phyloP scores from a whole-genome alignment of 2,888 invertebrate genomes.

The Schizotus pectinicornis region DNA sequence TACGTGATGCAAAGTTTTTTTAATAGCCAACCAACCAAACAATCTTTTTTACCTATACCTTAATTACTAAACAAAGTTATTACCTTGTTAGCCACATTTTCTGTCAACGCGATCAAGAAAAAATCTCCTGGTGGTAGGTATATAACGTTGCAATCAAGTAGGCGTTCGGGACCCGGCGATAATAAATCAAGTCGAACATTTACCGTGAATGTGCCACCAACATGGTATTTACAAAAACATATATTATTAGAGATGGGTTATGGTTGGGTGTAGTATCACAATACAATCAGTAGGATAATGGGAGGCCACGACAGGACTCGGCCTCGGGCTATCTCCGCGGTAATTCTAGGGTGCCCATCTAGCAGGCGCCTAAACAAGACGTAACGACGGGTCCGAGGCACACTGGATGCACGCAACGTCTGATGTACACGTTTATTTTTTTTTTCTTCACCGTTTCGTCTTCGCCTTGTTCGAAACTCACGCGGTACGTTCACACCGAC shows the following conservation, averaged over 20 bases:
- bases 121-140: neutral
- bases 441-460: neutral
- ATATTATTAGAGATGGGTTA: constrained; percentile 44
- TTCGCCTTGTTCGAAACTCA: neutral
- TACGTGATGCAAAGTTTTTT: no score
- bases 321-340: constrained; percentile 43
- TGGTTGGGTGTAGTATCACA: constrained; percentile 38
- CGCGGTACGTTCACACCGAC: constrained; percentile 2
- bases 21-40: no score
- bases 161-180: constrained; percentile 37
- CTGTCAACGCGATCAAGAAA: constrained; percentile 15
- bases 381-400: constrained; percentile 46
- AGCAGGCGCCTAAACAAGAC: constrained; percentile 56
- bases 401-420: constrained; percentile 41
- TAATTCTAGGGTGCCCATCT: constrained; percentile 23
- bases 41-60: no score
- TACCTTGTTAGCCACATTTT: no score
- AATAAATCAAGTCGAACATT: constrained; percentile 40
- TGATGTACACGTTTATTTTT: constrained; percentile 8
- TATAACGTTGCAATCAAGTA: constrained; percentile 28
- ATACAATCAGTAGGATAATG: constrained; percentile 45
- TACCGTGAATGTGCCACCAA: constrained; percentile 45
- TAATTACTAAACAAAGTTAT: no score
- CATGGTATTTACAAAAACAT: constrained; percentile 52
- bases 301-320: constrained; percentile 52